A percentile compares a stretch with the other conserved stretches of the same genome.
These are phyloP conservation scores for Pararge aegeria DNA, from an alignment of 1,140 invertebrate species.

Conservation along the genomic window DNA sequence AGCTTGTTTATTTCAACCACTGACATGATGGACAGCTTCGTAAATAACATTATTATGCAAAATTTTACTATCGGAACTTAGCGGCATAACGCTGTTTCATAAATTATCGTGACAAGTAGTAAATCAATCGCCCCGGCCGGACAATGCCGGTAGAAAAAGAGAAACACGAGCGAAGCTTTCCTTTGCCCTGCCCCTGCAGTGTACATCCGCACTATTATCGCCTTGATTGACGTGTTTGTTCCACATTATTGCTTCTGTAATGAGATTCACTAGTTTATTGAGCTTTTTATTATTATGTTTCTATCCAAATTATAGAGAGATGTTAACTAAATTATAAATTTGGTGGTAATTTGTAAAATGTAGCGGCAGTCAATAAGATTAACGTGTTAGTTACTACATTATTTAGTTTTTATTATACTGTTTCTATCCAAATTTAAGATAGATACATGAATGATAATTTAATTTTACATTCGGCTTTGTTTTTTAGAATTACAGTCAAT, in stretches of 20 bases:
- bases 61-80: slow-evolving; percentile 29
- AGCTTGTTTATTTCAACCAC: slow-evolving; percentile 25
- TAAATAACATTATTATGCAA: slow-evolving; percentile 33
- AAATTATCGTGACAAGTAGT: slow-evolving; percentile 38
- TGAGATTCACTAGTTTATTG: slow-evolving; percentile 42
- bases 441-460: too few species aligned
- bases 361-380: too few species aligned
- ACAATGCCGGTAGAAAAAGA: slow-evolving; percentile 46
- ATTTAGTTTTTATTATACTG: too few species aligned
- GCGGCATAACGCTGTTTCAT: slow-evolving; percentile 24
- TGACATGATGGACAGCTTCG: slow-evolving; percentile 26
- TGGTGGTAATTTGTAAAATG: too few species aligned
- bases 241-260: slow-evolving; percentile 50
- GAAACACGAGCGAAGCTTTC: slow-evolving; percentile 41
- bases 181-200: slow-evolving; percentile 33
- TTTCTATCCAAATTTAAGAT: too few species aligned
- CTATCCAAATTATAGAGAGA: slow-evolving; percentile 23
- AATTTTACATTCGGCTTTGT: too few species aligned
- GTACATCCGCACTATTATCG: slow-evolving; percentile 40
- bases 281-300: slow-evolving; percentile 35
- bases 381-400: too few species aligned
- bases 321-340: background rate
- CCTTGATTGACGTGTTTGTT: slow-evolving; percentile 54
- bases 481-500: too few species aligned
- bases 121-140: slow-evolving; percentile 33